These are phyloP conservation scores for Spodoptera picta DNA, from an alignment of 2,888 invertebrate genomes.

Conservation along the genomic window DNA sequence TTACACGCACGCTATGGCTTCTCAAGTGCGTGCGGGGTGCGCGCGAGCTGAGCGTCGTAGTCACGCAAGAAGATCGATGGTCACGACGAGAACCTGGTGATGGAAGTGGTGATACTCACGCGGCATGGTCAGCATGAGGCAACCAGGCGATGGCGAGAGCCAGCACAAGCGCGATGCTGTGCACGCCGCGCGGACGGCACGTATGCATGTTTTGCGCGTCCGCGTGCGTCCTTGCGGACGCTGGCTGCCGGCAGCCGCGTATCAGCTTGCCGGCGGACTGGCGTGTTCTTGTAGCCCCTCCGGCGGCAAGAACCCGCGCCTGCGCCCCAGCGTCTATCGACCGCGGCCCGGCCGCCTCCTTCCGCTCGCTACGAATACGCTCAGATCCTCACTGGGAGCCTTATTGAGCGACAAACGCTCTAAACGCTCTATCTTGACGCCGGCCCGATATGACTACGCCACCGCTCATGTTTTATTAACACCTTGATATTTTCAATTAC, in stretches of 20 bases:
- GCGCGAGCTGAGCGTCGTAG: constrained; percentile 45
- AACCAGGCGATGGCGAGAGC: constrained; percentile 79
- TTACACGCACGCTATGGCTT: constrained; percentile 73
- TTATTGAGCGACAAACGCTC: constrained; percentile 76
- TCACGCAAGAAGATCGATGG: constrained; percentile 51
- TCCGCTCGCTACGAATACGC: constrained; percentile 69
- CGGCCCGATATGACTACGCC: constrained; percentile 61
- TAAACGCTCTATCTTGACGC: constrained; percentile 69
- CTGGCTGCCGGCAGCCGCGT: constrained; percentile 81
- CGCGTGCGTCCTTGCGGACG: constrained; percentile 72
- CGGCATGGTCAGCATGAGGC: constrained; percentile 78
- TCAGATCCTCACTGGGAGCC: constrained; percentile 74
- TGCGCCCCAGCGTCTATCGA: constrained; percentile 79
- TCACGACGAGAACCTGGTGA: constrained; percentile 30
- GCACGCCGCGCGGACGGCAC: constrained; percentile 79
- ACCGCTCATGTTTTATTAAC: constrained; percentile 68
- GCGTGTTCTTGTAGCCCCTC: constrained; percentile 65
- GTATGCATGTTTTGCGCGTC: constrained; percentile 75
- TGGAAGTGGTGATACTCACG: constrained; percentile 73
- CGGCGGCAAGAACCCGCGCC: constrained; percentile 72
- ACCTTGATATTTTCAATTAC: constrained; percentile 52
- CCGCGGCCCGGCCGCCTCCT: constrained; percentile 73
- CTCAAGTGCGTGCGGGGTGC: constrained; percentile 57
- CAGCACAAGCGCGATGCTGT: constrained; percentile 78
- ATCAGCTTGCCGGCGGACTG: constrained; percentile 80